Base-by-base conservation (phyloP, 2,113 vertebrate genomes). In the Cavia aperea region DNA sequence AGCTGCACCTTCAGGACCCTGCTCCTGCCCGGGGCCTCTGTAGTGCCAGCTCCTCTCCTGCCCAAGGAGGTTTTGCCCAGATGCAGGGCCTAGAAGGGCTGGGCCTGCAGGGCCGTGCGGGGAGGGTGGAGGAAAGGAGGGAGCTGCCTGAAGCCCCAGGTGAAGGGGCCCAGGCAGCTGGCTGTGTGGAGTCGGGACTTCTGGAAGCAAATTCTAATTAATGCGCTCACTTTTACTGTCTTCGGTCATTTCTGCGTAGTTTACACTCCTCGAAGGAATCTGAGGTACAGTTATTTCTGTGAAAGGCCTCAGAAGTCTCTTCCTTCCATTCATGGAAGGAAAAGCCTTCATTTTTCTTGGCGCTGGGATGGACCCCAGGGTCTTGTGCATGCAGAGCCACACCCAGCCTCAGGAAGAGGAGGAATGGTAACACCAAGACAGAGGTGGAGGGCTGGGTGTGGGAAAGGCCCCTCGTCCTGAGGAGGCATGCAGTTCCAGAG, bases 351-450 rank as follows among this genome's bases (percentile, higher is more conserved):
- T 51, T 51, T 51, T 51, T 10, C 56, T 56, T 56, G 56, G 14
- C 16, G 15, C 56, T 18, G 56, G 56, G 56, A 56, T 56, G 56
- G 56, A 16, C 56, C 56, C 56, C 56, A 56, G 56, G 56, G 15
- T 56, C 56, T 18, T 56, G 56, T 7, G 12, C 56, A 5, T 56
- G 56, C 56, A 56, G 72, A 75, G n/a, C n/a, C 39, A 46, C 72
- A 75, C 72, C 39, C 5, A 7, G 72, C 43, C 23, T 26, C 51
- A 43, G 39, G 39, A 46, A 75, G 72, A 46, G 12, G 24, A 39
- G 23, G 21, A 39, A 5, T 9, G 11, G 21, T 11, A 46, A 7
- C 0, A 2, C 39, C 43, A 46, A 16, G 26, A 14, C 13, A 49
- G 73, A 49, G 73, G 2, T 26, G 43, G 33, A 2, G 13, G 43